phyloP scores from a whole-genome alignment of 2,113 vertebrate species.

The Oryzias curvinotus region DNA sequence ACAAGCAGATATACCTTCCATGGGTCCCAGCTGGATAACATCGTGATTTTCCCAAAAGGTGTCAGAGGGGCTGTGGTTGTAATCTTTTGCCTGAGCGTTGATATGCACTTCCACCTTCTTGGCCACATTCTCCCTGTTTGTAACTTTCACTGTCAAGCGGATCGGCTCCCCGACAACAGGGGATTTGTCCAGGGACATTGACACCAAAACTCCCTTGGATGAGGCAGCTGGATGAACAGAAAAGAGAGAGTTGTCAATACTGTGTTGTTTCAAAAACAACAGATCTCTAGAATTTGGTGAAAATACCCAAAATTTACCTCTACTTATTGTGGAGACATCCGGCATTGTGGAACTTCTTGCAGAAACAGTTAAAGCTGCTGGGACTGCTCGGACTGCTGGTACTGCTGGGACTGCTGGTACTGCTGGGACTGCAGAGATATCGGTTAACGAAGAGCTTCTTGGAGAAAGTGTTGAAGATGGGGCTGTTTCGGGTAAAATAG shows the following conservation, averaged over 20 bases:
- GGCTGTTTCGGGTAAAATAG: conserved; percentile 24
- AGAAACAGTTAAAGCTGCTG: conserved; percentile 4
- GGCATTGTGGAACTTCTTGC: conserved; percentile 45
- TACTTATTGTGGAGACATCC: conserved; percentile 23
- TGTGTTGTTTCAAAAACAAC: not conserved
- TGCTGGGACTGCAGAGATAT: conserved; percentile 17
- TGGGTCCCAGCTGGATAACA: conserved; percentile 49
- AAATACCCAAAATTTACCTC: conserved; percentile 29
- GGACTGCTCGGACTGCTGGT: no score
- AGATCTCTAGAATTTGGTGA: not conserved
- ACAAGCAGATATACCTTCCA: conserved; percentile 59
- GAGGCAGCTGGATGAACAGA: conserved; percentile 10
- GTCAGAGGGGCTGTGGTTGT: conserved; percentile 66
- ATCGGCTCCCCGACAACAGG: conserved; percentile 61
- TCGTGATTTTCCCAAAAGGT: conserved; percentile 70
- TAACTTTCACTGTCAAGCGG: conserved; percentile 60
- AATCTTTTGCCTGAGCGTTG: conserved; percentile 77
- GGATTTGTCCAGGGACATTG: conserved; percentile 55
- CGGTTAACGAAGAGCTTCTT: conserved; percentile 38
- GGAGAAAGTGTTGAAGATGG: conserved; percentile 42
- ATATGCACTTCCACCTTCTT: conserved; percentile 61
- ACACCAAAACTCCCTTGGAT: conserved; percentile 36
- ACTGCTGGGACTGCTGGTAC: not conserved
- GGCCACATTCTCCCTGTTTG: conserved; percentile 44
- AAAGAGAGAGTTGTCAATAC: accelerated